These are phyloP conservation scores for Anthopleura sola DNA, from an alignment of 64 coral and sea anemone species.

Conservation along the genomic window DNA sequence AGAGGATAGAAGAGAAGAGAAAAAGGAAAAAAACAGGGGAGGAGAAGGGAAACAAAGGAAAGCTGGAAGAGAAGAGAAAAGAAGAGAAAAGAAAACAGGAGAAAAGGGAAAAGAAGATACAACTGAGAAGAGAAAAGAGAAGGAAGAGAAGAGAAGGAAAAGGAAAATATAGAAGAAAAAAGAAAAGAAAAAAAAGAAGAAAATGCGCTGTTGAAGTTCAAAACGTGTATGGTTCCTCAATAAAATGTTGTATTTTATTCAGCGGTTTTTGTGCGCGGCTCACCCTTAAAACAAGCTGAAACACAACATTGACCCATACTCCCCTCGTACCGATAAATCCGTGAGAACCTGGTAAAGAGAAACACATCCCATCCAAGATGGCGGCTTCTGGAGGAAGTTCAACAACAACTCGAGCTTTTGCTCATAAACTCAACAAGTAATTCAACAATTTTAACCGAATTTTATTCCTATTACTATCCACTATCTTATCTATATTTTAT, in stretches of 20 bases:
- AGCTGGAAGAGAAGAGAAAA: neutral
- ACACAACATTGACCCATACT: neutral
- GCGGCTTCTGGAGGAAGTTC: slow-evolving; percentile 77
- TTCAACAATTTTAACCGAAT: neutral
- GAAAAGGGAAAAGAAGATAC: neutral
- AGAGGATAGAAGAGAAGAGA: neutral
- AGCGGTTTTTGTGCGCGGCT: no score
- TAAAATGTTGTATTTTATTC: no score
- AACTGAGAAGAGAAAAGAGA: neutral
- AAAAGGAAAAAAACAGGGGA: neutral
- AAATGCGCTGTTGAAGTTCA: no score
- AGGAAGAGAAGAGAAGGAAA: no score
- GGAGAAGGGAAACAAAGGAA: neutral
- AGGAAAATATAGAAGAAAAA: no score
- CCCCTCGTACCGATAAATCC: neutral
- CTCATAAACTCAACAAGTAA: slow-evolving; percentile 94
- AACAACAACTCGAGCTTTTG: slow-evolving; percentile 85
- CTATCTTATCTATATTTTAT: neutral
- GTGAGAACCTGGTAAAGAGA: slow-evolving; percentile 20
- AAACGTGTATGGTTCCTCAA: no score
- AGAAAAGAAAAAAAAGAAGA: no score
- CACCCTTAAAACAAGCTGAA: neutral
- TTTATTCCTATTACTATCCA: neutral
- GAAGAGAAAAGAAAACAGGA: neutral
- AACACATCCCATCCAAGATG: slow-evolving; percentile 65